Evolutionary conservation across 1,140 invertebrate species (phyloP).

Genomic region (Bombus fervidus): DNA sequence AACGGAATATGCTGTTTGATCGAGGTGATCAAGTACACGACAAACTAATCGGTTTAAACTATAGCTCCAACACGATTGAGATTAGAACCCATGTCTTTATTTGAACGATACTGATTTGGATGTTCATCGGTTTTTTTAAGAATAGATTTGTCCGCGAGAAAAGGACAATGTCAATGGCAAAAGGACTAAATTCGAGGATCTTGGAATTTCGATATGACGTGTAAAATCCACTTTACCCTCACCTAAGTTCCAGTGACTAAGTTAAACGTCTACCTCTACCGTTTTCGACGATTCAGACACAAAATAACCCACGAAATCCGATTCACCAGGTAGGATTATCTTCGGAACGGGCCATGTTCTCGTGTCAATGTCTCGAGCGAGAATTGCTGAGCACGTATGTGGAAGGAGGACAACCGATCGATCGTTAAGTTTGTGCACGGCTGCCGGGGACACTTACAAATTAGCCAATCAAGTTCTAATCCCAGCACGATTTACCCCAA

Average conservation of each 20-base stretch:
- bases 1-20: not conserved
- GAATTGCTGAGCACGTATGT: slow-evolving; percentile 51
- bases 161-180: not conserved
- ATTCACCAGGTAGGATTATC: slow-evolving; percentile 3
- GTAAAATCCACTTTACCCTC: not conserved
- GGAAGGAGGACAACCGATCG: slow-evolving; percentile 69
- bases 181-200: no score
- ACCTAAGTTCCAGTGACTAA: not conserved
- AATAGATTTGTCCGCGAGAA: not conserved
- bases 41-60: no score
- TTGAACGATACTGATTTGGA: not conserved
- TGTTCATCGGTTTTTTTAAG: not conserved
- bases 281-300: not conserved
- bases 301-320: not conserved
- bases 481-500: slow-evolving; percentile 78
- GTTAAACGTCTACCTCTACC: not conserved
- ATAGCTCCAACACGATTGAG: not conserved
- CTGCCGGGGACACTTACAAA: slow-evolving; percentile 82
- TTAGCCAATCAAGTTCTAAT: slow-evolving; percentile 83
- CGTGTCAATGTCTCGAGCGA: slow-evolving; percentile 9
- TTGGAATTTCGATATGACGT: not conserved
- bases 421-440: slow-evolving; percentile 77
- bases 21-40: not conserved
- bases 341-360: not conserved
- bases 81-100: not conserved